Percentiles rank a stretch among this genome's conserved stretches.
Evolutionary conservation across 2,113 vertebrate genomes (phyloP).

Genomic region (Nymphicus hollandicus): DNA sequence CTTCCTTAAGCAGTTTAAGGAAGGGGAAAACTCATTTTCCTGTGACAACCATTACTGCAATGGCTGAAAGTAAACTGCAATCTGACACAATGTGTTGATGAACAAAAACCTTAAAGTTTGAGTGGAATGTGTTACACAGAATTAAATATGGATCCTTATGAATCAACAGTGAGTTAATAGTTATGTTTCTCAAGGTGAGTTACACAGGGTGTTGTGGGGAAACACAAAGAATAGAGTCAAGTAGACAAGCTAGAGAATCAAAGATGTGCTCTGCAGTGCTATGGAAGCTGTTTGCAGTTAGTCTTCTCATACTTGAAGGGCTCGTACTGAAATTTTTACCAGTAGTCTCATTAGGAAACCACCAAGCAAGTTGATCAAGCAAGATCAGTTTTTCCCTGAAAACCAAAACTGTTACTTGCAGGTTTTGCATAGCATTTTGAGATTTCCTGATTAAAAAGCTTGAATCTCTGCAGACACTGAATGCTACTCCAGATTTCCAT

Average conservation of each 20-base stretch:
- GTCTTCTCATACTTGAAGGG: neutral
- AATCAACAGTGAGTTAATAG: conserved; percentile 68
- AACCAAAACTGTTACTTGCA: neutral
- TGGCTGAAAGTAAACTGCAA: neutral
- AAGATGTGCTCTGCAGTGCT: neutral
- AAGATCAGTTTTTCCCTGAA: neutral
- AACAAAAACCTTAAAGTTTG: conserved; percentile 48
- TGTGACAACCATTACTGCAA: conserved; percentile 35
- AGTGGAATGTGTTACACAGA: conserved; percentile 53
- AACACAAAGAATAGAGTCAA: conserved; percentile 17
- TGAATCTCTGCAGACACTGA: neutral
- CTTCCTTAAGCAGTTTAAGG: neutral
- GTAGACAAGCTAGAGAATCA: conserved; percentile 1
- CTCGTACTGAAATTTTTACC: conserved; percentile 19
- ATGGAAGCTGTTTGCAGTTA: neutral
- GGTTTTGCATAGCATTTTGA: neutral
- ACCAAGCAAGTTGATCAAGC: neutral
- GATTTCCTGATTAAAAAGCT: neutral
- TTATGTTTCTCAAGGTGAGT: conserved; percentile 68
- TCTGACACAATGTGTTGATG: neutral
- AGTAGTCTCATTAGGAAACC: conserved; percentile 1
- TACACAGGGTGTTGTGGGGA: conserved; percentile 40
- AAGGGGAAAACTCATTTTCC: neutral
- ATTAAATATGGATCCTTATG: conserved; percentile 69
- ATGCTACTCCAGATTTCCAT: neutral